Percentiles rank a stretch among this genome's conserved stretches.
These are phyloP conservation scores for Chauna torquata DNA, from an alignment of 2,113 vertebrate species.

Conservation along the genomic window DNA sequence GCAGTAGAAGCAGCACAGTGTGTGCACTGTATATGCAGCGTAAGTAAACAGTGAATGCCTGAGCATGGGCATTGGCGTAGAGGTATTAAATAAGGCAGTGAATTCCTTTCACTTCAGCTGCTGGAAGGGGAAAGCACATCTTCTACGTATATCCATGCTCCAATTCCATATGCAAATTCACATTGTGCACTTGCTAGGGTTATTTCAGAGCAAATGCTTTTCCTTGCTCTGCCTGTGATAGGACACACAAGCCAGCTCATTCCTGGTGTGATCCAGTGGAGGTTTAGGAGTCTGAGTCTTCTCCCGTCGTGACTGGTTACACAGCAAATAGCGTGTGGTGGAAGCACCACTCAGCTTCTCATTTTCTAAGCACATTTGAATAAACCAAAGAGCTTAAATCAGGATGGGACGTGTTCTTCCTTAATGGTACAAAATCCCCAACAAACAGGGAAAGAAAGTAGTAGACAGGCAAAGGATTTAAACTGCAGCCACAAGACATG, in stretches of 20 bases:
- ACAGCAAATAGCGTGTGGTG: background rate
- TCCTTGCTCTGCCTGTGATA: background rate
- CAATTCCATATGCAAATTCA: background rate
- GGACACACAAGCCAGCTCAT: background rate
- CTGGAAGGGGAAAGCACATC: background rate
- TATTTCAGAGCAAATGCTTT: background rate
- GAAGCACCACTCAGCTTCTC: background rate
- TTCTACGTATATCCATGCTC: background rate
- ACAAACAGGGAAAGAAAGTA: background rate
- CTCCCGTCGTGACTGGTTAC: background rate
- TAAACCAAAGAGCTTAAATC: background rate
- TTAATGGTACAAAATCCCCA: background rate
- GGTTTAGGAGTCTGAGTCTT: background rate
- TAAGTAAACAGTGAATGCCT: constrained; percentile 47
- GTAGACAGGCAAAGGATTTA: background rate
- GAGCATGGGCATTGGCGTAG: background rate
- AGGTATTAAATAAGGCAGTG: background rate
- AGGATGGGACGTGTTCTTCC: background rate
- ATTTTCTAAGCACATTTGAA: background rate
- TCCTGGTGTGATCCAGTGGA: background rate
- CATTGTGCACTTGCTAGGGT: background rate
- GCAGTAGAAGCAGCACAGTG: constrained; percentile 43
- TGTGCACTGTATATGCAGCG: background rate
- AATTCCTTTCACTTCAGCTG: background rate
- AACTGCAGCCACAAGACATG: background rate